Evolutionary conservation across 2,888 invertebrate genomes (phyloP).

Genomic region (Geophilus truncorum): DNA sequence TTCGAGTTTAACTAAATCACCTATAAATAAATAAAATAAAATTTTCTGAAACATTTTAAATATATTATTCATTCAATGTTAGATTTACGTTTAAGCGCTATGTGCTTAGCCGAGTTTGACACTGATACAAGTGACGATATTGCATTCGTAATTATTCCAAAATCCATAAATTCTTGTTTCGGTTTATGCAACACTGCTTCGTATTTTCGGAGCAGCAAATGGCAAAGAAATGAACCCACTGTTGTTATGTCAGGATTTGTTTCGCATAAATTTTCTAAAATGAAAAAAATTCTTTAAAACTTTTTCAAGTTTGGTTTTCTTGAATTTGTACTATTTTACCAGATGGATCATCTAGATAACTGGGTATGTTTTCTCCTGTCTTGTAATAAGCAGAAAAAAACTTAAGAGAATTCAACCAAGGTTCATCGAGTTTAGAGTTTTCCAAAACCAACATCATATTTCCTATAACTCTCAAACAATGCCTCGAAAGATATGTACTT

Average conservation of each 20-base stretch:
- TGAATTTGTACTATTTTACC: neutral
- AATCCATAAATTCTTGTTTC: neutral
- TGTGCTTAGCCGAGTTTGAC: neutral
- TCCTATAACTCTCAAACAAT: neutral
- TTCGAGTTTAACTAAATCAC: neutral
- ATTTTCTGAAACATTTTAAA: neutral
- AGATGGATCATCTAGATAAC: neutral
- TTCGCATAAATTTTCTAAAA: neutral
- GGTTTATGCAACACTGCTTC: neutral
- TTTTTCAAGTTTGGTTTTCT: too few species aligned
- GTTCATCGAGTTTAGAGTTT: neutral
- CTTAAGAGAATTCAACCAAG: neutral
- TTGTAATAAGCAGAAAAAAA: neutral
- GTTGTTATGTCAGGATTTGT: neutral
- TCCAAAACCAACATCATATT: neutral
- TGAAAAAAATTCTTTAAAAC: too few species aligned
- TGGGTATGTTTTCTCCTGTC: neutral
- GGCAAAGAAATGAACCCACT: neutral
- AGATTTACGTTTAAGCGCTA: neutral
- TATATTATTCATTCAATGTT: neutral
- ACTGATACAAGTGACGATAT: neutral
- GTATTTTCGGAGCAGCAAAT: neutral
- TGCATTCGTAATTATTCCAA: neutral
- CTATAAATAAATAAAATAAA: neutral
- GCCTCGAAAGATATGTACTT: neutral